Evolutionary conservation across 1,140 invertebrate genomes (phyloP).

Genomic region (Drosophila kanapiae): DNA sequence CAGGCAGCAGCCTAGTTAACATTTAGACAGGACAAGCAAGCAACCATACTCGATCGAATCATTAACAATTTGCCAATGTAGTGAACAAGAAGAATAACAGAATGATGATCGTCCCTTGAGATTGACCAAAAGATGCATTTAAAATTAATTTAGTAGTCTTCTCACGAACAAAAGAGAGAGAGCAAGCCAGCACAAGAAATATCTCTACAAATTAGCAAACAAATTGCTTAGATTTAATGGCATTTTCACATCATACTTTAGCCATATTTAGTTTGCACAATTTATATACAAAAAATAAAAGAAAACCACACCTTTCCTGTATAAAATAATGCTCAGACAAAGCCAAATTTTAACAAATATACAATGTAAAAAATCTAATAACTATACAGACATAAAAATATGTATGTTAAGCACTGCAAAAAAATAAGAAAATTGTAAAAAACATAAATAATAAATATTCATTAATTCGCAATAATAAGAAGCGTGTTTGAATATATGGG

Average conservation of each 20-base stretch:
- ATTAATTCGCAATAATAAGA: slow-evolving; percentile 39
- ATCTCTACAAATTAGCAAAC: slow-evolving; percentile 37
- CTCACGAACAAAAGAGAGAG: slow-evolving; percentile 22
- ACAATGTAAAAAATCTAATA: slow-evolving; percentile 70
- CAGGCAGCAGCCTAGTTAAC: slow-evolving; percentile 74
- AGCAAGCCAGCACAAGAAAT: slow-evolving; percentile 29
- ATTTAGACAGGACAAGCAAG: slow-evolving; percentile 49
- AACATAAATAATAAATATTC: slow-evolving; percentile 54
- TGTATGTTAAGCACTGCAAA: slow-evolving; percentile 53
- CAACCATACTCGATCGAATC: slow-evolving; percentile 34
- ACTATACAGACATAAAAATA: slow-evolving; percentile 37
- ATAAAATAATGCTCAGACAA: slow-evolving; percentile 77
- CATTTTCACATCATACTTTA: slow-evolving; percentile 34
- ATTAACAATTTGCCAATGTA: slow-evolving; percentile 67
- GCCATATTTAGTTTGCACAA: slow-evolving; percentile 63
- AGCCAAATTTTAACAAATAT: slow-evolving; percentile 76
- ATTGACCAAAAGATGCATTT: slow-evolving; percentile 76
- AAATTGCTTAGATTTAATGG: slow-evolving; percentile 55
- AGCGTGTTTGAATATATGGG: no score
- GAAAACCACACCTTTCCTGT: slow-evolving; percentile 57
- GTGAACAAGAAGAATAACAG: slow-evolving; percentile 36
- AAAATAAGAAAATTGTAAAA: slow-evolving; percentile 67
- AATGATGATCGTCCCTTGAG: slow-evolving; percentile 39
- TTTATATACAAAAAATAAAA: slow-evolving; percentile 36
- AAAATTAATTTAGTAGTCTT: slow-evolving; percentile 67